Evolutionary conservation across 2,888 invertebrate genomes (phyloP).

Genomic region (Lepidonotus clava): DNA sequence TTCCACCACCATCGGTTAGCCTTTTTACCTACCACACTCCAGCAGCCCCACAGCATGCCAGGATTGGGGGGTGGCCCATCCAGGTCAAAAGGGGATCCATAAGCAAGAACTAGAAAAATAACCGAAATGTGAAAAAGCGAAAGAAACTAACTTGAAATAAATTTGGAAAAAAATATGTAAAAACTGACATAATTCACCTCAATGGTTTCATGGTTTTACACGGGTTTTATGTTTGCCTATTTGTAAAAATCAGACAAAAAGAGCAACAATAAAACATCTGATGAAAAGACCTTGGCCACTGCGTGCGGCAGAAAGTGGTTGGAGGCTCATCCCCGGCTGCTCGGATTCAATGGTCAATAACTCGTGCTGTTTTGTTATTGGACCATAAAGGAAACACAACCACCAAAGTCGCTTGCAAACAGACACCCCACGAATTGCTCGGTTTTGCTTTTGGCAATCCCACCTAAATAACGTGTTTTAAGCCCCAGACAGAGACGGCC

Average conservation of each 20-base stretch:
- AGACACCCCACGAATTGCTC: neutral
- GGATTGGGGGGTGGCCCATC: too few relatives aligned
- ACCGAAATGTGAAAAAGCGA: too few relatives aligned
- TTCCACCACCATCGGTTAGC: neutral
- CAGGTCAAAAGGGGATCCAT: too few relatives aligned
- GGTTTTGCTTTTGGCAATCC: neutral
- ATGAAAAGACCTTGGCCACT: neutral
- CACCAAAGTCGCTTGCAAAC: neutral
- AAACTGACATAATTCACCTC: too few relatives aligned
- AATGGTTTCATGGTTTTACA: too few relatives aligned
- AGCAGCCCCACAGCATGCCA: too few relatives aligned
- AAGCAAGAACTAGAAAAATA: too few relatives aligned
- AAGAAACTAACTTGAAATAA: too few relatives aligned
- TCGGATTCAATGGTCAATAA: neutral
- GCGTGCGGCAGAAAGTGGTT: neutral
- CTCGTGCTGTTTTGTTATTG: neutral
- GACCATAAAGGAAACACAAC: neutral
- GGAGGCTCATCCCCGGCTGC: neutral
- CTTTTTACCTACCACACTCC: too few relatives aligned
- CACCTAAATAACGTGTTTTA: neutral
- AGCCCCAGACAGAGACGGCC: neutral
- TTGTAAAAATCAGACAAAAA: neutral
- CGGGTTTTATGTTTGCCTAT: neutral
- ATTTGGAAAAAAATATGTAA: too few relatives aligned
- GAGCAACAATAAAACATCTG: too few relatives aligned